These are phyloP conservation scores for Holcopasites calliopsidis DNA, from an alignment of 1,140 invertebrate genomes.

Conservation along the genomic window DNA sequence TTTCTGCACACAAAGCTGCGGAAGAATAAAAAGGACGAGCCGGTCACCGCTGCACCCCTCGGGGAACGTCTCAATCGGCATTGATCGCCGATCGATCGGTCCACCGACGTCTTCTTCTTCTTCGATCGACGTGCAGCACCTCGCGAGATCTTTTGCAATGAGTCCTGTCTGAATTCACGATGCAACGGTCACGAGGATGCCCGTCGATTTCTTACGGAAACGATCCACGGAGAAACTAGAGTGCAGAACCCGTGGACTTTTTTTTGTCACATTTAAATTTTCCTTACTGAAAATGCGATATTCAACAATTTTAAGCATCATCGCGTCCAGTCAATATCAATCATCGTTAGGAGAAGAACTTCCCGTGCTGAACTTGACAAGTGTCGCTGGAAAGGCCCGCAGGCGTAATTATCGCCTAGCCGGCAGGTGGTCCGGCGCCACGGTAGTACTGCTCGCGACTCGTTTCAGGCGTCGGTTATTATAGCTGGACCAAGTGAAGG, in stretches of 20 bases:
- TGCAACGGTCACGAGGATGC: neutral
- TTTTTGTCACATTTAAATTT: too few species aligned
- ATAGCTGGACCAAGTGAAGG: conserved; percentile 34
- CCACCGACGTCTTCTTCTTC: conserved; percentile 59
- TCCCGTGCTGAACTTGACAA: too few species aligned
- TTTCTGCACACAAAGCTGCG: conserved; percentile 73
- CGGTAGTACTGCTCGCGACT: too few species aligned
- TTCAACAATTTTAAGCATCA: neutral
- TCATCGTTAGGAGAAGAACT: neutral
- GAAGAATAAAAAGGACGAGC: conserved; percentile 67
- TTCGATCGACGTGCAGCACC: conserved; percentile 47
- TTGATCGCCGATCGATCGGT: conserved; percentile 62
- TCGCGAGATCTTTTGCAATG: conserved; percentile 35
- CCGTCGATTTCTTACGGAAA: conserved; percentile 13
- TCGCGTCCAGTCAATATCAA: conserved; percentile 4
- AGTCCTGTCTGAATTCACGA: neutral
- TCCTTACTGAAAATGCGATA: neutral
- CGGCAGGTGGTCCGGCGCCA: neutral
- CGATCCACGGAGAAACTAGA: neutral
- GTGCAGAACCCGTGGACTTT: too few species aligned
- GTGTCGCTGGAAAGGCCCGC: neutral
- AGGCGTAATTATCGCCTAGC: conserved; percentile 30
- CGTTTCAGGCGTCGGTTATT: conserved; percentile 41
- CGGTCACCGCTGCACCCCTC: conserved; percentile 53
- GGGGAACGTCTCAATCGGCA: conserved; percentile 76